A percentile compares a stretch with the other conserved stretches of the same genome.
phyloP scores from a whole-genome alignment of 2,797 vertebrate species.

The Alcedo quadribrachys region DNA sequence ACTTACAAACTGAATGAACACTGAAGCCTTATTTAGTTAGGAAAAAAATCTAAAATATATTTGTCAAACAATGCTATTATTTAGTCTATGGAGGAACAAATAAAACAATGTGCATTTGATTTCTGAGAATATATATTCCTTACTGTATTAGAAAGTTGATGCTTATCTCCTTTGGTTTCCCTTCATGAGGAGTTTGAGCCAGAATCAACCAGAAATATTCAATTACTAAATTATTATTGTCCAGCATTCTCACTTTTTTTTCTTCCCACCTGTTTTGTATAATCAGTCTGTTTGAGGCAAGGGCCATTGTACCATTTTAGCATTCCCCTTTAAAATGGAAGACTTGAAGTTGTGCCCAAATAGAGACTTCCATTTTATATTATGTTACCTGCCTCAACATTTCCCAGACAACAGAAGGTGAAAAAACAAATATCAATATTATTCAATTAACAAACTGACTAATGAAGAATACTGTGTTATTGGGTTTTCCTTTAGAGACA shows the following conservation, averaged over 20 bases:
- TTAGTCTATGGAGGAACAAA: too few relatives aligned
- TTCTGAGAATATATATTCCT: too few relatives aligned
- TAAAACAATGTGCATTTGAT: too few relatives aligned
- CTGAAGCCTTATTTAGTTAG: too few relatives aligned
- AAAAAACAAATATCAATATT: not conserved
- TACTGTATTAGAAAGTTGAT: too few relatives aligned
- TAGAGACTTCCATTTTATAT: not conserved
- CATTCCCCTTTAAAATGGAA: not conserved
- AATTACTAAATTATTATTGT: fast-evolving
- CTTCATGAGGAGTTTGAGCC: not conserved
- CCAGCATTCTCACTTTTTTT: not conserved
- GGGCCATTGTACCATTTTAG: not conserved
- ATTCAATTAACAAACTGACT: not conserved
- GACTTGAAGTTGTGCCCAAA: not conserved
- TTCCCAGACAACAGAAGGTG: not conserved
- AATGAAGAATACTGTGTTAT: not conserved
- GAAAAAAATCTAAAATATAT: too few relatives aligned
- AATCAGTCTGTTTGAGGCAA: not conserved
- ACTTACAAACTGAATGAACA: too few relatives aligned
- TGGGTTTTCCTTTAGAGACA: not conserved
- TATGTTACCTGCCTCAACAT: not conserved
- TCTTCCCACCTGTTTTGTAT: not conserved
- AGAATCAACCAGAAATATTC: not conserved
- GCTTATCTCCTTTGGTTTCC: not conserved
- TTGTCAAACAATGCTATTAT: too few relatives aligned